Base-by-base conservation (phyloP, 2,797 vertebrate genomes). In the Alosa sapidissima region DNA sequence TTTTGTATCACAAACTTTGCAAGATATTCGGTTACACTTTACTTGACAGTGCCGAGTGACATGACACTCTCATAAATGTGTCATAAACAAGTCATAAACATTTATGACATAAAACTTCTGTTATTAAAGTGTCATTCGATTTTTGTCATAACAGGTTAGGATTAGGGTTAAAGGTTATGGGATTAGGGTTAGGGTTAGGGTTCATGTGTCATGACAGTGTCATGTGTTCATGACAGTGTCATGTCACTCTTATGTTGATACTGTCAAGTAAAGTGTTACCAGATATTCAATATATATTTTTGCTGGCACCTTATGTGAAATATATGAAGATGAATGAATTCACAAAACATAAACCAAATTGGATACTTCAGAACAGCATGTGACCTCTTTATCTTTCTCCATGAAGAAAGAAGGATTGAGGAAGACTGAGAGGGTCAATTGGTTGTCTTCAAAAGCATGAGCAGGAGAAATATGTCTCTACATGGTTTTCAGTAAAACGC, bases 401-500 rank as follows among this genome's bases (percentile, higher is more conserved):
- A 4, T 16, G 45, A 24, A 55, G 21, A 24, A 1, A 85, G 41
- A 16, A 45, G 14, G n/a, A 75, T 60, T 72, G 11, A 82, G 47
- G 41, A 65, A 49, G 19, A 13, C 16, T 75, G 82, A 28, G 85
- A 83, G 3, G 81, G 54, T 51, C 13, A 24, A 62, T 55, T 36
- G 58, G 82, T 28, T 19, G 9, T 86, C 41, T 21, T 16, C 5
- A 11, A 62, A 62, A 86, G 65, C 85, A 81, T 85, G 84, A 87
- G 84, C 78, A 86, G 65, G 55, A 81, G 86, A 89, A 84, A 82
- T 65, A 89, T 78, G 14, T 78, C 7, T 82, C 14, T 68, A 87
- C 86, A 81, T 84, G 24, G 83, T 85, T 88, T 84, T 89, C 87
- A 88, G 87, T 87, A 88, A 82, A 87, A 88, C 82, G 52, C 68